A percentile compares a stretch with the other conserved stretches of the same genome.
phyloP scores from a whole-genome alignment of 2,113 vertebrate species.

The Hippopotamus amphibius region DNA sequence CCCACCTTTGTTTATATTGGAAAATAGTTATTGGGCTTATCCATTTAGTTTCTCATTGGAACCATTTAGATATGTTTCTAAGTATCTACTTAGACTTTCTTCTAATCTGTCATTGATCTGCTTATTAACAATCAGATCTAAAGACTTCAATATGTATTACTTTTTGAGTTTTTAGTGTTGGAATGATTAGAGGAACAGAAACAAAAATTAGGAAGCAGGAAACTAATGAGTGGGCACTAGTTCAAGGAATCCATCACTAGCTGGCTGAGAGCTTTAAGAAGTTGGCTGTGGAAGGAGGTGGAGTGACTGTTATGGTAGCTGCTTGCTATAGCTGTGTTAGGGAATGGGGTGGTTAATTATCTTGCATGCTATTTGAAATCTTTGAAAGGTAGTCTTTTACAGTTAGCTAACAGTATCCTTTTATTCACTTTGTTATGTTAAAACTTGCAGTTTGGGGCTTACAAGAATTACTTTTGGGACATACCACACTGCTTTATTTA shows the following conservation, averaged over 20 bases:
- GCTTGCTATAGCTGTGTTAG: slow-evolving; percentile 39
- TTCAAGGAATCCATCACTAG: slow-evolving; percentile 54
- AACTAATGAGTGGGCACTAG: slow-evolving; percentile 31
- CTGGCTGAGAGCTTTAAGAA: slow-evolving; percentile 43
- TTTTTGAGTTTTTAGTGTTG: slow-evolving; percentile 42
- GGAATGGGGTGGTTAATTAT: slow-evolving; percentile 41
- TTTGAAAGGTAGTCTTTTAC: slow-evolving; percentile 50
- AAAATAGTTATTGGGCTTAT: slow-evolving; percentile 1
- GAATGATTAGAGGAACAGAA: slow-evolving; percentile 68
- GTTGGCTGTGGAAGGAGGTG: slow-evolving; percentile 46
- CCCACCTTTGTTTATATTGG: not conserved
- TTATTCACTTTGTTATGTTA: slow-evolving; percentile 55
- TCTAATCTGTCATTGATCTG: not conserved
- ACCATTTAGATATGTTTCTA: slow-evolving; percentile 30
- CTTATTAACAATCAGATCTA: slow-evolving; percentile 46
- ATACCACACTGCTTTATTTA: not conserved
- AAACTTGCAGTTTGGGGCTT: not conserved
- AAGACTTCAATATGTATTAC: slow-evolving; percentile 19
- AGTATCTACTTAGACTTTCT: slow-evolving; percentile 31
- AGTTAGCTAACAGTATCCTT: slow-evolving; percentile 18
- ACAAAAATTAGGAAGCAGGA: not conserved
- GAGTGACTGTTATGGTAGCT: slow-evolving; percentile 44
- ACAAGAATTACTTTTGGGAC: slow-evolving; percentile 25
- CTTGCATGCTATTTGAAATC: slow-evolving; percentile 39
- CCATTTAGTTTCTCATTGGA: not conserved